A percentile compares a stretch with the other conserved stretches of the same genome.
Conservation (phyloP, 2,113 vertebrate genomes). For the Melanotaenia duboulayi region DNA sequence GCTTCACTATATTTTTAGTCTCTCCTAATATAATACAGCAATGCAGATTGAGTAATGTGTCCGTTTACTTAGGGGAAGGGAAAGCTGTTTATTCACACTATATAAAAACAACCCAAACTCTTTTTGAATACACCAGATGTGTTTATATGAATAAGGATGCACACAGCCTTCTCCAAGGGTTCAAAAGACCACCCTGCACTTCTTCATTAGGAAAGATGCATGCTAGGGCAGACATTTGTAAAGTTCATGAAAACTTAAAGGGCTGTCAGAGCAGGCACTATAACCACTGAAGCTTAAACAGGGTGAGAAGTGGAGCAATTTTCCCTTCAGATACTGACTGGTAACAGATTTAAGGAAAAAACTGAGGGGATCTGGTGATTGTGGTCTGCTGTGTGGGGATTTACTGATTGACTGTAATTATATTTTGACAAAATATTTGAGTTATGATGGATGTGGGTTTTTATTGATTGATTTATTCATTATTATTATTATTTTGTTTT, state of each 20-base stretch:
- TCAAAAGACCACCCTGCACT: conserved; percentile 17
- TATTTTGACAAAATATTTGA: not conserved
- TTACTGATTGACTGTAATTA: not conserved
- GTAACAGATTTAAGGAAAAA: not conserved
- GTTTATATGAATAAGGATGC: conserved; percentile 33
- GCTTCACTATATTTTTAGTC: conserved; percentile 59
- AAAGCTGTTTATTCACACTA: conserved; percentile 58
- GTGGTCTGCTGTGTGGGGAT: not conserved
- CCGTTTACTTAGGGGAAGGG: conserved; percentile 62
- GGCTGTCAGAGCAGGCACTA: conserved; percentile 11
- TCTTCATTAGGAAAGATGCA: conserved; percentile 29
- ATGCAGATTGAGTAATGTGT: conserved; percentile 75
- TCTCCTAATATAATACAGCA: conserved; percentile 62
- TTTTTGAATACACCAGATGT: conserved; percentile 38
- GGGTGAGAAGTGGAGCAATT: not conserved
- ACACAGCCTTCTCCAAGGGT: conserved; percentile 26
- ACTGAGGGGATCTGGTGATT: not conserved
- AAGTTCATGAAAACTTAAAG: conserved; percentile 33
- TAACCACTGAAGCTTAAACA: not conserved
- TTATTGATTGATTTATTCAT: too few relatives aligned
- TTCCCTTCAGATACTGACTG: not conserved
- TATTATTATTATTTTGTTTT: too few relatives aligned
- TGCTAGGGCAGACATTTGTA: not conserved
- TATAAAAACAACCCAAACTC: conserved; percentile 42
- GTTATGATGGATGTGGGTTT: not conserved